phyloP scores from a whole-genome alignment of 2,888 invertebrate species.

The Folsomia candida region DNA sequence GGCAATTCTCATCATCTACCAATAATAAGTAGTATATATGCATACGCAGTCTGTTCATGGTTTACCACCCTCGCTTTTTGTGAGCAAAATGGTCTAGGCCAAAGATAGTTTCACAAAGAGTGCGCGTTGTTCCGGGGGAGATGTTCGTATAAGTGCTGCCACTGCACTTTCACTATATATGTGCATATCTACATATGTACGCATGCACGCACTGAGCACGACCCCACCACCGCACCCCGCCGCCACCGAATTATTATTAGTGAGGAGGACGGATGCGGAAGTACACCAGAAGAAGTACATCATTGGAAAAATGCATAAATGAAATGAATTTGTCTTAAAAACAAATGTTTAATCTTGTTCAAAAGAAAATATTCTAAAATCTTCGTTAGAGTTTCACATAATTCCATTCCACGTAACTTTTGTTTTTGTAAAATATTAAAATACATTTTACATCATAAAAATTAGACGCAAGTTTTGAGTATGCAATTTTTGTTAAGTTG shows the following conservation, averaged over 20 bases:
- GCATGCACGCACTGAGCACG: neutral
- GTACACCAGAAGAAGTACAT: neutral
- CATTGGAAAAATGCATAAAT: neutral
- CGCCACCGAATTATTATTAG: no score
- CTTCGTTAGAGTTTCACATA: no score
- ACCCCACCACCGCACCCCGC: neutral
- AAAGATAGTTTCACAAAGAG: neutral
- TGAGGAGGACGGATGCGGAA: neutral
- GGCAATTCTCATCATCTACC: conserved; percentile 4
- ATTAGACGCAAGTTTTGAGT: neutral
- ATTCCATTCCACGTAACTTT: no score
- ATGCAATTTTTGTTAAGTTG: neutral
- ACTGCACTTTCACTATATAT: neutral
- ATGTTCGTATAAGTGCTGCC: neutral
- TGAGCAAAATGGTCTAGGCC: neutral
- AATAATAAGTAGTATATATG: neutral
- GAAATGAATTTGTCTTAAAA: neutral
- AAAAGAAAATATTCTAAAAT: no score
- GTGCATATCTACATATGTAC: no score
- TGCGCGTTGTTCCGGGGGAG: neutral
- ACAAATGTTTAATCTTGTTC: neutral
- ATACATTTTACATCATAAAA: neutral
- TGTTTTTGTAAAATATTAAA: no score
- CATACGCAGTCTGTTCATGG: neutral
- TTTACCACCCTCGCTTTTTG: neutral